A percentile compares a stretch with the other conserved stretches of the same genome.
phyloP scores from a whole-genome alignment of 1,140 invertebrate species.

The Pararge aegeria region DNA sequence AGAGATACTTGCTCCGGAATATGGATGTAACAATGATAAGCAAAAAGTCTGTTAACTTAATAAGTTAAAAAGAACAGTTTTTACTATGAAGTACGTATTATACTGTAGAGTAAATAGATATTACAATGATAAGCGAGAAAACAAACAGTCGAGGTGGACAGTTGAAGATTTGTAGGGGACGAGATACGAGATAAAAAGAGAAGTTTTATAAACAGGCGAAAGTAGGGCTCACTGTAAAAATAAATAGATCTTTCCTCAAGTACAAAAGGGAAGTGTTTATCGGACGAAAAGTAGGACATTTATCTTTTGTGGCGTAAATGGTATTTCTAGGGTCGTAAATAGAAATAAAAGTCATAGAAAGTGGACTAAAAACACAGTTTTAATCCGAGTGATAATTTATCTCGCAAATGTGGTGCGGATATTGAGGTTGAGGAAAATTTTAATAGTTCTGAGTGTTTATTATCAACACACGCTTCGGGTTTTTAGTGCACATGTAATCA shows the following conservation, averaged over 20 bases:
- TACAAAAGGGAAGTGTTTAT: slow-evolving; percentile 11
- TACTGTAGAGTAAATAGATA: neutral
- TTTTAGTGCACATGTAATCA: too few species aligned
- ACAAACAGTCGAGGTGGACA: neutral
- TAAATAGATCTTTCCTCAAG: slow-evolving; percentile 9
- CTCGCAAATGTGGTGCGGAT: too few species aligned
- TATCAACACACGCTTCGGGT: too few species aligned
- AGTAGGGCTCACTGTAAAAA: slow-evolving; percentile 3
- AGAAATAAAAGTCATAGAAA: slow-evolving; percentile 16
- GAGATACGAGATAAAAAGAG: slow-evolving; percentile 1
- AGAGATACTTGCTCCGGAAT: too few species aligned
- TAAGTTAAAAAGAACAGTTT: too few species aligned
- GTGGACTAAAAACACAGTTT: slow-evolving; percentile 1
- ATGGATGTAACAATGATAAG: too few species aligned
- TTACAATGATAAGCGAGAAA: neutral
- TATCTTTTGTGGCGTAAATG: slow-evolving; percentile 16
- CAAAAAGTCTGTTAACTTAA: too few species aligned
- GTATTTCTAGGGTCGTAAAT: slow-evolving; percentile 8
- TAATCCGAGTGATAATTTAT: neutral
- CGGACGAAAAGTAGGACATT: slow-evolving; percentile 3
- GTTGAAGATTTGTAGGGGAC: neutral
- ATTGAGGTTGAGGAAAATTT: too few species aligned
- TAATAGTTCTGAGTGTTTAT: too few species aligned
- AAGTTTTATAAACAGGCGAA: slow-evolving; percentile 4
- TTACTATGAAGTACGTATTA: neutral